These are phyloP conservation scores for Asbolus verrucosus DNA, from an alignment of 1,140 invertebrate species.

Conservation along the genomic window DNA sequence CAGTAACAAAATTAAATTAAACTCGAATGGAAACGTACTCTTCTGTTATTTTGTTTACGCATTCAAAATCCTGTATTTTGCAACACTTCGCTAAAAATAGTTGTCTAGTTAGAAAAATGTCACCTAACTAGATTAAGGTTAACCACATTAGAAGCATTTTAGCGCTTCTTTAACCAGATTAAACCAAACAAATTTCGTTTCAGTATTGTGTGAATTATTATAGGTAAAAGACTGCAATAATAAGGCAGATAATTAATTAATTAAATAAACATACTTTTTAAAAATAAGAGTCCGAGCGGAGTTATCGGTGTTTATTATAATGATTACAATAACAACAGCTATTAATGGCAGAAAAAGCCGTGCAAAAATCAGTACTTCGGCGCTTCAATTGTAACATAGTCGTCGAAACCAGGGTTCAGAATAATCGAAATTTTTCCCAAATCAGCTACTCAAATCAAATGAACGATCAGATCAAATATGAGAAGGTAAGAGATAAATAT, in stretches of 20 bases:
- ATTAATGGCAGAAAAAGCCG: conserved; percentile 37
- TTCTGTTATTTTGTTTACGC: too few species aligned
- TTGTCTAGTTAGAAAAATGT: too few species aligned
- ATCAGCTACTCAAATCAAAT: conserved; percentile 42
- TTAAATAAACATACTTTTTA: conserved; percentile 31
- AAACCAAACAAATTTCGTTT: too few species aligned
- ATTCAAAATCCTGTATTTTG: too few species aligned
- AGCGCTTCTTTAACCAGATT: too few species aligned
- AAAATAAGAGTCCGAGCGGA: conserved; percentile 35
- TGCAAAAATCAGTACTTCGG: conserved; percentile 6
- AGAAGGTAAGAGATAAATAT: conserved; percentile 42
- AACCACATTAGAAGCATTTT: too few species aligned
- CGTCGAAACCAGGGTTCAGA: conserved; percentile 27
- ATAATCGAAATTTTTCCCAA: conserved; percentile 37
- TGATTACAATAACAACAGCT: conserved; percentile 21
- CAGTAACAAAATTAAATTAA: too few species aligned
- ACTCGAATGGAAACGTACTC: too few species aligned
- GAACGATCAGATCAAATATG: conserved; percentile 30
- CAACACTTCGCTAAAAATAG: too few species aligned
- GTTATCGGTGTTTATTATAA: conserved; percentile 37
- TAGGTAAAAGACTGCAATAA: conserved; percentile 1
- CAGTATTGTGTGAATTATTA: not conserved
- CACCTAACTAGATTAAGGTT: too few species aligned
- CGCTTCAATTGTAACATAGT: conserved; percentile 43
- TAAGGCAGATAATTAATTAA: too few species aligned